Evolutionary conservation across 2,797 vertebrate genomes (phyloP), one percentile per base, ranked within the genome.

Genomic region (Acridotheres tristis): DNA sequence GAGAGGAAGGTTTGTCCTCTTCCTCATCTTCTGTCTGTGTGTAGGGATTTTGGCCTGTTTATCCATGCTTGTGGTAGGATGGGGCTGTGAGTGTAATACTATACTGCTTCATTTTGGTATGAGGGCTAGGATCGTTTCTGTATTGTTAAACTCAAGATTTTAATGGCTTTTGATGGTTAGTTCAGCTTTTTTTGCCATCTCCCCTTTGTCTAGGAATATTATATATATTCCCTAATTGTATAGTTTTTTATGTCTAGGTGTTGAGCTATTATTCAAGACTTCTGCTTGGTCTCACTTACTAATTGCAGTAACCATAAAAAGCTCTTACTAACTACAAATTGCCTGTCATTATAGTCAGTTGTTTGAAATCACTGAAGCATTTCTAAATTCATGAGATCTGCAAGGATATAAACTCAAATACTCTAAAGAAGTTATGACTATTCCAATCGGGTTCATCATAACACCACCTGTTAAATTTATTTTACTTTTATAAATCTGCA

Each of bases 251-350:
- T 78, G 27, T 88, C 53, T 55, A 26, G 45, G 75, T 67, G 40
- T 74, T 79, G 32, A 89, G 40, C 73, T 93, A 53, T 94, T 94
- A 74, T 74, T 95, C 80, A 92, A 80, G 85, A 88, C 84, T 95
- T 94, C 72, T 93, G 75, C 45, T 93, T 95, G 45, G 12, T 21
- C 55, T 96, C 53, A 57, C 78, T 93, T 74, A 69, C 90, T 96
- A 96, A 97, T 96, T 97, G 84, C 85, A 88, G 47, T 54, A 77
- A 54, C 86, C 80, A 72, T 97, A 93, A 95, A 96, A 96, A 91
- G 43, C 58, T 87, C 68, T 91, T 79, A n/a, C 76, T 73, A 90
- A 86, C 79, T 90, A 89, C 79, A 94, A 93, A 96, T 96, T 95
- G 77, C 68, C 66, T 81, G 77, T 93, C 92, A 89, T 91, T 95